phyloP scores from a whole-genome alignment of 2,797 vertebrate species.

The Distichodus sexfasciatus region DNA sequence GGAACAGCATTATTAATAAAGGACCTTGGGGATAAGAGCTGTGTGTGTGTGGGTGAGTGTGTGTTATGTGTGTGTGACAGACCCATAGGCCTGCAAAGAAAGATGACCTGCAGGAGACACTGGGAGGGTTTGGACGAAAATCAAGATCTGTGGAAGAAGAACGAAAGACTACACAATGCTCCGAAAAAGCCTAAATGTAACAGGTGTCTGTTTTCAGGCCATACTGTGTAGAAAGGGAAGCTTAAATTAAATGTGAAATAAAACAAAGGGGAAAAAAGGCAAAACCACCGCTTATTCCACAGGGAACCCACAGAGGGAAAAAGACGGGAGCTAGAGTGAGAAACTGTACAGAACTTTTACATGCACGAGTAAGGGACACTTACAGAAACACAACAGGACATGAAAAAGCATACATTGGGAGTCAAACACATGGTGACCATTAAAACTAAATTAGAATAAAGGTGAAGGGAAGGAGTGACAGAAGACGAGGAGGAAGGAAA shows the following conservation, averaged over 20 bases:
- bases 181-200: background rate
- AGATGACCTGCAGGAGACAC: background rate
- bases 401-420: background rate
- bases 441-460: no score
- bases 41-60: background rate
- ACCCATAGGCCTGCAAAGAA: background rate
- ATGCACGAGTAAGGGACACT: constrained; percentile 72
- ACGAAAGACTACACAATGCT: background rate
- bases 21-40: background rate
- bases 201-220: background rate
- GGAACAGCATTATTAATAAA: constrained; percentile 21
- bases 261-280: background rate
- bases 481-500: background rate
- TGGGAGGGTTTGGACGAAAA: background rate
- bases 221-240: background rate
- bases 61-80: background rate
- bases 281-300: background rate
- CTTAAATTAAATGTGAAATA: constrained; percentile 5
- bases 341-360: constrained; percentile 33
- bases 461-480: background rate
- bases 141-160: background rate
- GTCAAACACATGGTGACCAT: background rate
- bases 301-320: constrained; percentile 43
- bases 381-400: constrained; percentile 48
- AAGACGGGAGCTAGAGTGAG: constrained; percentile 60